These are phyloP conservation scores for Sinocyclocheilus rhinocerous DNA, from an alignment of 2,113 vertebrate species.

Conservation along the genomic window DNA sequence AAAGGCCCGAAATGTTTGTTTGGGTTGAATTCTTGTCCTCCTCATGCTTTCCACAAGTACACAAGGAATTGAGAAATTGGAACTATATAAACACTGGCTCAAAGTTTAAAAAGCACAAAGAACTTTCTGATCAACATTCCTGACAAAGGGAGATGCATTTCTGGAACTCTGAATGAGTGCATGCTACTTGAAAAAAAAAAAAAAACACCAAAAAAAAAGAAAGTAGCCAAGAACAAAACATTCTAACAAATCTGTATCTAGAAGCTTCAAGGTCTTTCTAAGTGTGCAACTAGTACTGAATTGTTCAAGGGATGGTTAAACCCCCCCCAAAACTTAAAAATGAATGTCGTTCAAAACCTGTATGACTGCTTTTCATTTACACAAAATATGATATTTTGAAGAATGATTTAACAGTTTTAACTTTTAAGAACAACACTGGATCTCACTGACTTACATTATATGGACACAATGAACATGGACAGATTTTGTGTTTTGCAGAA, in stretches of 20 bases:
- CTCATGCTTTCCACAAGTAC: background rate
- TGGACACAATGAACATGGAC: no score
- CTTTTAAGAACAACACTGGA: background rate
- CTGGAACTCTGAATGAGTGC: background rate
- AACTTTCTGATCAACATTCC: background rate
- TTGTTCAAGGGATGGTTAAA: background rate
- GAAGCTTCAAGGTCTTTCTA: background rate
- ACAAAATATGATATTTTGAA: background rate
- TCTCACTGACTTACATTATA: background rate
- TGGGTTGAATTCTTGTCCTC: background rate
- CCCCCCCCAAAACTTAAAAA: no score
- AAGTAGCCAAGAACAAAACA: background rate
- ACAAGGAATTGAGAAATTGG: background rate
- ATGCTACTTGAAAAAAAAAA: background rate
- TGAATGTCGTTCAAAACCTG: background rate
- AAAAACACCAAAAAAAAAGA: background rate
- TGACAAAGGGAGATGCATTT: background rate
- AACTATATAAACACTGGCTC: background rate
- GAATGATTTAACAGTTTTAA: background rate
- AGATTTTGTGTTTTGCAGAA: background rate
- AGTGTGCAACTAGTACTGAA: background rate
- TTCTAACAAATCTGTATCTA: background rate
- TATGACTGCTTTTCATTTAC: background rate
- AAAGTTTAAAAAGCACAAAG: background rate
- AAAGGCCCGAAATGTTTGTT: conserved; percentile 16